Evolutionary conservation across 2,113 vertebrate species (phyloP).

Genomic region (Numenius arquata): DNA sequence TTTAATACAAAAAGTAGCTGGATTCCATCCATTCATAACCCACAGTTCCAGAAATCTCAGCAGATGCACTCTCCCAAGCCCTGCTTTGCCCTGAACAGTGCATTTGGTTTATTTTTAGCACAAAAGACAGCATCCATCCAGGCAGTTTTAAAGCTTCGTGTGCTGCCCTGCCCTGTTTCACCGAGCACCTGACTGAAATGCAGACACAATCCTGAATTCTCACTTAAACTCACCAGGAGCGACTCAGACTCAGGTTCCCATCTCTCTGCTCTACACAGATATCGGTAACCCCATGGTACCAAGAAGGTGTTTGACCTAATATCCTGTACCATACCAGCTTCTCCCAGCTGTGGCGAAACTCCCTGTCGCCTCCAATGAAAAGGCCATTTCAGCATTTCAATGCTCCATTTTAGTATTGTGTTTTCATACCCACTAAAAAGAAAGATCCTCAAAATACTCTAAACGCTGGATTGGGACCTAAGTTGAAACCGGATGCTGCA

Average conservation of each 20-base stretch:
- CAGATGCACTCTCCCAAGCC: not conserved
- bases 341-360: not conserved
- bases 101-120: conserved; percentile 14
- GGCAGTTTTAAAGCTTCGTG: not conserved
- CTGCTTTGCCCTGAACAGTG: not conserved
- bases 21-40: not conserved
- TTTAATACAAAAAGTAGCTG: not conserved
- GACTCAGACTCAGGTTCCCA: not conserved
- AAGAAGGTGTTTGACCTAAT: not conserved
- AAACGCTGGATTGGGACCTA: fast-evolving
- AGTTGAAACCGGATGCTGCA: not conserved
- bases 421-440: not conserved
- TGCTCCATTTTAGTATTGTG: not conserved
- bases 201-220: not conserved
- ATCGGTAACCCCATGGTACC: fast-evolving
- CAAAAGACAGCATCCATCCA: not conserved
- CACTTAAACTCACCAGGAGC: not conserved
- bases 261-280: not conserved
- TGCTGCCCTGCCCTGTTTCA: not conserved
- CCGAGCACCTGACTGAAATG: not conserved
- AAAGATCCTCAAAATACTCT: not conserved
- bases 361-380: not conserved
- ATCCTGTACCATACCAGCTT: not conserved
- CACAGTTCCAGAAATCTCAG: not conserved
- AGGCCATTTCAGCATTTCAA: not conserved